Evolutionary conservation across 2,888 invertebrate species (phyloP).

Genomic region (Syrista parreyssii): DNA sequence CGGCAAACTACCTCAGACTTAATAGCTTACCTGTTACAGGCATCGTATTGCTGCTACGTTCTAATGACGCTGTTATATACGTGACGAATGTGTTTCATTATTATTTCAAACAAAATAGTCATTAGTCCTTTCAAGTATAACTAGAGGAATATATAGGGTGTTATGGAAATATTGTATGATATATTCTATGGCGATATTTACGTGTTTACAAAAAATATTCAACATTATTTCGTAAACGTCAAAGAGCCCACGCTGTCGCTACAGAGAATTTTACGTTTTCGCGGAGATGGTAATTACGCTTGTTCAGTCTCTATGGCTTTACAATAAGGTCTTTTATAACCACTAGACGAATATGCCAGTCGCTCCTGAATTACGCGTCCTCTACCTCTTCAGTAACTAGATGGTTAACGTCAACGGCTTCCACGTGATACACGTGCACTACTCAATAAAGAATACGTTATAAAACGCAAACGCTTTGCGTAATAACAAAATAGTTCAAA

Average conservation of each 20-base stretch:
- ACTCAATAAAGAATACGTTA: too few species aligned
- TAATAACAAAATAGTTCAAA: too few species aligned
- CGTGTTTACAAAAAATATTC: not conserved
- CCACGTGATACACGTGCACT: too few species aligned
- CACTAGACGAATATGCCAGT: not conserved
- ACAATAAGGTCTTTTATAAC: not conserved
- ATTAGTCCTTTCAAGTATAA: not conserved
- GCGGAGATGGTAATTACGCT: not conserved
- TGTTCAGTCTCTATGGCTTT: not conserved
- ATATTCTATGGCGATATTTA: not conserved
- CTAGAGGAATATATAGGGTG: not conserved
- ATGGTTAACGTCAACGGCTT: too few species aligned
- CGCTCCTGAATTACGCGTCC: too few species aligned
- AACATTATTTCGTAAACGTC: not conserved
- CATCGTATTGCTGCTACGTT: not conserved
- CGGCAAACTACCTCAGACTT: not conserved
- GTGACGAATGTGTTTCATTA: not conserved
- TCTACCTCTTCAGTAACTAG: too few species aligned
- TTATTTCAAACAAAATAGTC: not conserved
- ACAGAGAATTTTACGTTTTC: not conserved
- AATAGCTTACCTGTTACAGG: not conserved
- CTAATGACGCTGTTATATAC: not conserved
- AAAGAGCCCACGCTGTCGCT: not conserved
- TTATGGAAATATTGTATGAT: not conserved
- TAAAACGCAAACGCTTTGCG: too few species aligned